Evolutionary conservation across 2,888 invertebrate species (phyloP).

Genomic region (Gymnosoma rotundatum): DNA sequence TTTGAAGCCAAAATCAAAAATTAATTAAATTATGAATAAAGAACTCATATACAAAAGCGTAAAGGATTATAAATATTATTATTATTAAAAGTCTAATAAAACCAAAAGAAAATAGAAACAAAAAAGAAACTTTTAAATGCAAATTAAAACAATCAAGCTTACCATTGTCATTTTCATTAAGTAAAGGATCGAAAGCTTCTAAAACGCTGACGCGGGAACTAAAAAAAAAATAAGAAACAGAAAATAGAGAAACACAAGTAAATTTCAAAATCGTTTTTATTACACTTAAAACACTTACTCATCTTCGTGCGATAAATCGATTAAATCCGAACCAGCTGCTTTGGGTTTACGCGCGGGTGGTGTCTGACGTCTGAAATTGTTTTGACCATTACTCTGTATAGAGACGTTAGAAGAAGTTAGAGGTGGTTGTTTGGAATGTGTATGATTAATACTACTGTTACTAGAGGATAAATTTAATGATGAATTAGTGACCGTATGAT

Average conservation of each 20-base stretch:
- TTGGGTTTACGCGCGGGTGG: conserved; percentile 71
- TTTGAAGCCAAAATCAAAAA: too few relatives aligned
- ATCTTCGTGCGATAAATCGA: conserved; percentile 80
- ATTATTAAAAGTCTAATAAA: too few relatives aligned
- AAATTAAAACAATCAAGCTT: conserved; percentile 52
- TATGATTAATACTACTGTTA: conserved; percentile 39
- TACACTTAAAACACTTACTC: conserved; percentile 76
- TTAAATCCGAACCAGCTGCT: conserved; percentile 78
- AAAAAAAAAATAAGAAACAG: conserved; percentile 50
- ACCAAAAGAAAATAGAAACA: conserved; percentile 7
- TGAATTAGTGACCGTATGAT: conserved; percentile 68
- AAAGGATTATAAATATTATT: too few relatives aligned
- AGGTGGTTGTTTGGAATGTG: conserved; percentile 46
- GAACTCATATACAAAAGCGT: too few relatives aligned
- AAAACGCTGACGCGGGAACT: conserved; percentile 84
- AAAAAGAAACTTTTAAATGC: conserved; percentile 10
- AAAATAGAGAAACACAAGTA: background rate
- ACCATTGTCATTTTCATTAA: conserved; percentile 83
- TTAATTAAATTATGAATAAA: too few relatives aligned
- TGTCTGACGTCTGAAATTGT: conserved; percentile 67
- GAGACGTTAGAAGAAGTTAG: conserved; percentile 15
- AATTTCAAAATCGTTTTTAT: background rate
- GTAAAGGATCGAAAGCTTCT: conserved; percentile 94
- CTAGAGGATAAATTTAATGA: conserved; percentile 37
- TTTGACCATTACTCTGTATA: conserved; percentile 48